phyloP scores from a whole-genome alignment of 2,113 vertebrate species.

The Campylomormyrus tamandua region DNA sequence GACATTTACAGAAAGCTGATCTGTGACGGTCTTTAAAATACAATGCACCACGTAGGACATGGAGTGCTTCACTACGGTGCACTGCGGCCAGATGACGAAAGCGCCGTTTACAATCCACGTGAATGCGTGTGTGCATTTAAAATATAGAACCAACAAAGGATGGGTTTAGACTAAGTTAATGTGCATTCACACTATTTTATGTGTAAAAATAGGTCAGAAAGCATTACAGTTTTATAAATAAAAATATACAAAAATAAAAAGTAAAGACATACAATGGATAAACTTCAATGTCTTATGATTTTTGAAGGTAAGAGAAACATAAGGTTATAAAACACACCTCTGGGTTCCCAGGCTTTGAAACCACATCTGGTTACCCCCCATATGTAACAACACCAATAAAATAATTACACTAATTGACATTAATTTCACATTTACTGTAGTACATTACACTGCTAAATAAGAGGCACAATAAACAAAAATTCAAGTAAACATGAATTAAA shows the following conservation, averaged over 20 bases:
- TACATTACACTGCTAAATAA: constrained; percentile 20
- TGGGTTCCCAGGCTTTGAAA: background rate
- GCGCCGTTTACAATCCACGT: background rate
- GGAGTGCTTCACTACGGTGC: background rate
- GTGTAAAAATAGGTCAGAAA: background rate
- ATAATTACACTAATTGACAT: background rate
- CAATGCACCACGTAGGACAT: constrained; percentile 7
- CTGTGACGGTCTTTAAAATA: background rate
- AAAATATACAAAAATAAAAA: constrained; percentile 17
- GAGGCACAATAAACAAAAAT: constrained; percentile 22
- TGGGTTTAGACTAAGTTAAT: constrained; percentile 5
- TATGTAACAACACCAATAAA: background rate
- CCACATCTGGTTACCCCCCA: background rate
- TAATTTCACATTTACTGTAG: constrained; percentile 6
- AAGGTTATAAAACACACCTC: background rate
- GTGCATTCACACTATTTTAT: constrained; percentile 10
- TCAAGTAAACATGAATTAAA: constrained; percentile 21
- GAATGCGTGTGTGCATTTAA: background rate
- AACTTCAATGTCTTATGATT: background rate
- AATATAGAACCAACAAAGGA: background rate
- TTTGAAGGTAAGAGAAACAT: background rate
- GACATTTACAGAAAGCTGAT: constrained; percentile 17
- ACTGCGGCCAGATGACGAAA: background rate
- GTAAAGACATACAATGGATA: background rate
- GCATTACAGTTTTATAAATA: background rate